Evolutionary conservation across 2,113 vertebrate species (phyloP).

Genomic region (Hyperopisus bebe): DNA sequence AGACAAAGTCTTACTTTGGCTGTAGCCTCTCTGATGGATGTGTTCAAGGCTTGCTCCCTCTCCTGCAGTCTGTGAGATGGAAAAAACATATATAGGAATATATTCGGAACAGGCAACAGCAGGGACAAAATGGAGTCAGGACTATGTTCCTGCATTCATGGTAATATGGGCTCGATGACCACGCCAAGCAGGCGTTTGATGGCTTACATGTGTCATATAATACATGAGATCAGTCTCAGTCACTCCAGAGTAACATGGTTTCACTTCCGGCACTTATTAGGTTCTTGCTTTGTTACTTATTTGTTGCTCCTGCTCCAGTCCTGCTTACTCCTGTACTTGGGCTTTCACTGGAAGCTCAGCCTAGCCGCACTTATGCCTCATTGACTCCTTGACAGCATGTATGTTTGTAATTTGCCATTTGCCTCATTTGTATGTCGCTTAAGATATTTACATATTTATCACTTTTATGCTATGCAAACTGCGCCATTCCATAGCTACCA

Average conservation of each 20-base stretch:
- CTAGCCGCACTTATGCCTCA: background rate
- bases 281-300: background rate
- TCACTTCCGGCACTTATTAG: background rate
- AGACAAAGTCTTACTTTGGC: slow-evolving; percentile 68
- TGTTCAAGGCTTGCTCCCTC: slow-evolving; percentile 62
- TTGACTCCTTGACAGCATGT: background rate
- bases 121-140: background rate
- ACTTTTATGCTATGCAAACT: background rate
- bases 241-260: background rate
- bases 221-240: background rate
- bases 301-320: background rate
- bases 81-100: slow-evolving; percentile 5
- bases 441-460: too few relatives aligned
- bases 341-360: background rate
- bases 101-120: background rate
- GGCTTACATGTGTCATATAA: background rate
- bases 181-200: background rate
- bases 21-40: slow-evolving; percentile 72
- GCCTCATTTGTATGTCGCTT: background rate
- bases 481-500: background rate
- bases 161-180: background rate
- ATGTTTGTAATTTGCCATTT: background rate
- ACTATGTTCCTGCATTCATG: background rate
- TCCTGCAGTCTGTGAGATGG: slow-evolving; percentile 70
- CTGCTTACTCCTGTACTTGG: background rate